Conservation (phyloP, 2,113 vertebrate genomes). For the Haemorhous mexicanus region DNA sequence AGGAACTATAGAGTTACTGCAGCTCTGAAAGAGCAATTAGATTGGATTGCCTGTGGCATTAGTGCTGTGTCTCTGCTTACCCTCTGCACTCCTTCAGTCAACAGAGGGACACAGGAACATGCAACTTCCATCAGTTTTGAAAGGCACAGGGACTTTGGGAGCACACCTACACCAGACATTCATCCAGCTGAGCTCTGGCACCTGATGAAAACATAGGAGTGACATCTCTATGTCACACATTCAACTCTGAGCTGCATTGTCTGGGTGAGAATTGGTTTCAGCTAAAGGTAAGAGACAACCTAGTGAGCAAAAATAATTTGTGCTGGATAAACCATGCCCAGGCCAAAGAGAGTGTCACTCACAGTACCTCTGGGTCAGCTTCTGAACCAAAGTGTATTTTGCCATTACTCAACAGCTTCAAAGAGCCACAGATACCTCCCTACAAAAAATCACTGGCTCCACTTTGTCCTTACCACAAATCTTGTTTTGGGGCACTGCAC, state of each 20-base stretch:
- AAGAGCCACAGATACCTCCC: not conserved
- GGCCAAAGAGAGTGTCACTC: not conserved
- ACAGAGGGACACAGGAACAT: not conserved
- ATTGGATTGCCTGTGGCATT: slow-evolving; percentile 38
- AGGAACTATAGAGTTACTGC: slow-evolving; percentile 35
- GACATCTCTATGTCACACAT: not conserved
- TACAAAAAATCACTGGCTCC: not conserved
- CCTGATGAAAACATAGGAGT: not conserved
- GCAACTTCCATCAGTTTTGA: not conserved
- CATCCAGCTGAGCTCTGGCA: not conserved
- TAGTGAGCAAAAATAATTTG: not conserved
- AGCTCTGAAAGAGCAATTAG: slow-evolving; percentile 52
- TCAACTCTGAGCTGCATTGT: fast-evolving
- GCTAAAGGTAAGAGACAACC: not conserved
- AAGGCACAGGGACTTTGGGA: not conserved
- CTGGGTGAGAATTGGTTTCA: not conserved
- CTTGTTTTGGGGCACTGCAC: not conserved
- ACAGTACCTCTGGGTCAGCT: not conserved
- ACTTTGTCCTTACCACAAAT: not conserved
- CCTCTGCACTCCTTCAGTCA: not conserved
- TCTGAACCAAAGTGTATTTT: not conserved
- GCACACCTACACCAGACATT: not conserved
- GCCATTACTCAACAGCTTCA: not conserved
- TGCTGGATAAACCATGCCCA: not conserved
- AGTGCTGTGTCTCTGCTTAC: not conserved